Evolutionary conservation across 53 echinoderm and acorn worm species (phyloP), one percentile per base, ranked within the genome.

Genomic region (Echinometra lucunter): DNA sequence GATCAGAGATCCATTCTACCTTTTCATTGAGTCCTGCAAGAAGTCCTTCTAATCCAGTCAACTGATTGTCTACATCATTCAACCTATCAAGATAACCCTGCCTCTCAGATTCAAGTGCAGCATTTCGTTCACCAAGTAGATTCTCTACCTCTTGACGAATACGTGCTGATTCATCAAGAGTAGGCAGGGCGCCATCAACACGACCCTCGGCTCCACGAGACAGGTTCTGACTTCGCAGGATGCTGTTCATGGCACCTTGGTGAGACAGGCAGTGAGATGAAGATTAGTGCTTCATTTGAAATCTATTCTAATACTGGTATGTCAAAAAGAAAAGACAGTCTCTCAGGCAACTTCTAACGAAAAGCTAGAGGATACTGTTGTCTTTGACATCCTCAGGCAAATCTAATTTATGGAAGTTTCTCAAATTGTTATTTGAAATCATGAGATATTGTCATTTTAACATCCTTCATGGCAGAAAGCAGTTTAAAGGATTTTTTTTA

Each of bases 221-320:
- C 58, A 90, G 91, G 91, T 97, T 97, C 88, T 97, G 97, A 44
- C 98, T 98, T 37, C 97, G 93, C 34, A 95, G 89, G 83, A 98
- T 98, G 82, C 95, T 98, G 91, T 97, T 97, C 94, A 96, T 96
- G 66, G 98, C 98, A 91, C 97, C 98, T 98, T 66, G 1, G 23
- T 66, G 34, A 44, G 37, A 32, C 6, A 91, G 4, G 66, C 34
- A 90, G 25, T 21, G 30, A 16, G 85, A 6, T 53, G 53, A 53
- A 13, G 13, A n/a, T 82, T 82, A 15, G 57, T 57, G 13, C 18
- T 57, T 25, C 53, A 11, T 49, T 53, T 11, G 53, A 9, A 53
- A 9, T 63, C 5, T 25, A 27, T 63, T 63, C 63, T 25, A 60
- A 63, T 63, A 6, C 25, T 60, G 53, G 53, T 53, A n/a, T 2